Conservation (phyloP, 2,113 vertebrate genomes). For the Oenanthe oenanthe region DNA sequence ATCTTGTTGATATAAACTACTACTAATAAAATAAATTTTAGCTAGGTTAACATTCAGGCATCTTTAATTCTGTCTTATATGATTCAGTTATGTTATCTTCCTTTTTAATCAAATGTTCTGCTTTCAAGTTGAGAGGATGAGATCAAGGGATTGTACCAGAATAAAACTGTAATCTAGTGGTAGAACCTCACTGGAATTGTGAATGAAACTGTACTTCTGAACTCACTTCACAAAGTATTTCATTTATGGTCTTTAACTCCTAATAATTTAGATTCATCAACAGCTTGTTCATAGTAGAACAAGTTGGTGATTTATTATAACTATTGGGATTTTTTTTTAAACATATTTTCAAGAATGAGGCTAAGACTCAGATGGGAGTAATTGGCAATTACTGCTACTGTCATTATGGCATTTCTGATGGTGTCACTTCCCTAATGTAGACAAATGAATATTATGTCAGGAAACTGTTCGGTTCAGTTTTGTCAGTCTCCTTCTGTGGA, state of each 20-base stretch:
- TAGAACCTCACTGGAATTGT: background rate
- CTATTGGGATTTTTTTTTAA: background rate
- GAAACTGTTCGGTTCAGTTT: background rate
- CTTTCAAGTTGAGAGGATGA: constrained; percentile 4
- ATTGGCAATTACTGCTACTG: background rate
- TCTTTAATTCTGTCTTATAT: background rate
- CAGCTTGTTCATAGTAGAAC: background rate
- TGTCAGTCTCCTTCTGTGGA: background rate
- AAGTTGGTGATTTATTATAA: background rate
- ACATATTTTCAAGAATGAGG: background rate
- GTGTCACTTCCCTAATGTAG: background rate
- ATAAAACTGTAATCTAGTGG: constrained; percentile 10
- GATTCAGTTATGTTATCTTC: background rate
- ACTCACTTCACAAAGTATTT: background rate
- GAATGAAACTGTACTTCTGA: background rate
- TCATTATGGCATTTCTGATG: background rate
- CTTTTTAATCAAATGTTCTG: constrained; percentile 32
- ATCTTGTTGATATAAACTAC: background rate
- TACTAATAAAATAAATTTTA: background rate
- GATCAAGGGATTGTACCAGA: constrained; percentile 27
- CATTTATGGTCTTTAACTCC: background rate
- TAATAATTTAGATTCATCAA: background rate
- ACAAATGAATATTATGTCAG: background rate
- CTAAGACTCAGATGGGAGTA: background rate
- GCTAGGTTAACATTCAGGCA: background rate